Evolutionary conservation across 2,888 invertebrate genomes (phyloP).

Genomic region (Machimus rusticus): DNA sequence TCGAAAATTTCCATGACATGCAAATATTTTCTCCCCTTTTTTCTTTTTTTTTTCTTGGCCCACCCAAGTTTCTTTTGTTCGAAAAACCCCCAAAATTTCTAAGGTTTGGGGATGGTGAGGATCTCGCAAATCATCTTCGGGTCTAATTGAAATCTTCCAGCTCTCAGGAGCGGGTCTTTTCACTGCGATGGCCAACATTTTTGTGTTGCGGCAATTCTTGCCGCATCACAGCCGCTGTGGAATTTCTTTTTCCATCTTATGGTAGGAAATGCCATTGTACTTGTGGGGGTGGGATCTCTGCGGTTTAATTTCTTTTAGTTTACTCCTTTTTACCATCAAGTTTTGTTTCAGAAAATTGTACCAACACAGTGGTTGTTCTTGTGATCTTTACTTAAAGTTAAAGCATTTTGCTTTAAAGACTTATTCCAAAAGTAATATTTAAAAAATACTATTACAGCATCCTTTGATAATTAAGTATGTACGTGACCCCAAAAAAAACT

Average conservation of each 20-base stretch:
- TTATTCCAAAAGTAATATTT: neutral
- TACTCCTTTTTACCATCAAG: neutral
- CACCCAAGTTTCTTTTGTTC: constrained; percentile 19
- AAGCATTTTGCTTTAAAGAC: neutral
- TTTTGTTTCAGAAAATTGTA: neutral
- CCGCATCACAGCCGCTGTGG: constrained; percentile 1
- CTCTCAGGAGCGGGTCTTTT: neutral
- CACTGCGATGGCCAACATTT: neutral
- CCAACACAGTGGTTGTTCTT: neutral
- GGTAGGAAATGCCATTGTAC: neutral
- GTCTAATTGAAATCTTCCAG: constrained; percentile 26
- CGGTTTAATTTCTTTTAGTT: neutral
- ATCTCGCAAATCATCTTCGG: constrained; percentile 17
- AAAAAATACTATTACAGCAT: too few species aligned
- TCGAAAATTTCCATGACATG: constrained; percentile 32
- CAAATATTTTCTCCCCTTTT: constrained; percentile 13
- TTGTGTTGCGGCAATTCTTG: neutral
- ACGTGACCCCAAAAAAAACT: too few species aligned
- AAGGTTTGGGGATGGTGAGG: neutral
- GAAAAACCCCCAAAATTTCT: neutral
- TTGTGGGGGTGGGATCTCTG: neutral
- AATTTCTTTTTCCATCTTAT: neutral
- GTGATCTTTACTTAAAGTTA: neutral
- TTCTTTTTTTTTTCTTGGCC: neutral
- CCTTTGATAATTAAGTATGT: too few species aligned